phyloP scores from a whole-genome alignment of 2,113 vertebrate species.

The Ptyas mucosa region DNA sequence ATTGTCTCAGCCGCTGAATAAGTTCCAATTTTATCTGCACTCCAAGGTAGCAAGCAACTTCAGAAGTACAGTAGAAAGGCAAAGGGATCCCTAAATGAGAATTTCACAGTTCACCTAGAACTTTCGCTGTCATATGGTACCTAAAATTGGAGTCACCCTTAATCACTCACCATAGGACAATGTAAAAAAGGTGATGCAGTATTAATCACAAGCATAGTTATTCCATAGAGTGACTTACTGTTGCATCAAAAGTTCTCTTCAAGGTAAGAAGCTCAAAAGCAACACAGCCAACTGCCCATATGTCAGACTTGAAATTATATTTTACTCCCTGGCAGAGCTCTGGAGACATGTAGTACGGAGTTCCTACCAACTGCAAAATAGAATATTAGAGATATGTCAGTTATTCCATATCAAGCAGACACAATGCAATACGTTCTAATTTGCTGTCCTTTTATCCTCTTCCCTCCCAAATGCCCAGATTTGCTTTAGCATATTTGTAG shows the following conservation, averaged over 20 bases:
- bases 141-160: neutral
- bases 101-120: neutral
- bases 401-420: slow-evolving; percentile 27
- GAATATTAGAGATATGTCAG: slow-evolving; percentile 39
- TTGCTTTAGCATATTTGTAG: neutral
- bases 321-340: slow-evolving; percentile 95
- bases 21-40: neutral
- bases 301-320: slow-evolving; percentile 98
- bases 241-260: slow-evolving; percentile 96
- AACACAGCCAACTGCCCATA: slow-evolving; percentile 98
- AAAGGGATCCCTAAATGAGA: neutral
- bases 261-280: slow-evolving; percentile 91
- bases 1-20: neutral
- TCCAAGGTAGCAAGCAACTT: neutral
- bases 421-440: slow-evolving; percentile 2
- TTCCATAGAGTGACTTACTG: slow-evolving; percentile 72
- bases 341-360: slow-evolving; percentile 98
- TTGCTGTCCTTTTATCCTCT: neutral
- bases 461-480: neutral
- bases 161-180: slow-evolving; percentile 13
- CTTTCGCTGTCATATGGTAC: neutral
- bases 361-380: slow-evolving; percentile 88
- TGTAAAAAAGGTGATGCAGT: slow-evolving; percentile 4
- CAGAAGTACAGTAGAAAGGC: slow-evolving; percentile 6
- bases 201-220: slow-evolving; percentile 4